Percentiles rank a stretch among this genome's conserved stretches.
Conservation (phyloP, 2,888 invertebrate species). For the Yponomeuta cagnagella region DNA sequence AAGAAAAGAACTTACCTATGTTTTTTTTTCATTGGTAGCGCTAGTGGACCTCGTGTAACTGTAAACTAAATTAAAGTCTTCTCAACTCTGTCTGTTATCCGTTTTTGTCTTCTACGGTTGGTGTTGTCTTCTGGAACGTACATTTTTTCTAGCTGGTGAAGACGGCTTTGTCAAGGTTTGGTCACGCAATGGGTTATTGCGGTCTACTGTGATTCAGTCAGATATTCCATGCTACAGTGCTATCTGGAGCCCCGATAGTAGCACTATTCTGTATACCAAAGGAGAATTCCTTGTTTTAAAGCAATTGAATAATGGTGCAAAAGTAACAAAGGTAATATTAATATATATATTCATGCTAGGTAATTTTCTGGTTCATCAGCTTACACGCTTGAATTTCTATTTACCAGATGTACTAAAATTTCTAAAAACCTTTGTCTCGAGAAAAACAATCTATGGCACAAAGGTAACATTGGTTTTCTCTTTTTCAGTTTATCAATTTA, state of each 20-base stretch:
- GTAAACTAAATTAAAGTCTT: too few species aligned
- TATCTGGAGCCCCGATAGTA: constrained; percentile 86
- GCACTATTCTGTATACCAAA: constrained; percentile 81
- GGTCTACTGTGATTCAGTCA: constrained; percentile 90
- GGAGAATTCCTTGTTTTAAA: constrained; percentile 81
- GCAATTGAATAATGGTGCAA: constrained; percentile 83
- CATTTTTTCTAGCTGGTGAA: constrained; percentile 84
- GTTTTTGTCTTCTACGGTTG: not conserved
- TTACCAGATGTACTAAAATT: too few species aligned
- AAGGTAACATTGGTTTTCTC: too few species aligned
- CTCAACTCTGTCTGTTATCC: too few species aligned
- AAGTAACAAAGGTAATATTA: constrained; percentile 78
- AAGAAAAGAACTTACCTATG: too few species aligned
- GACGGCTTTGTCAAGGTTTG: constrained; percentile 98
- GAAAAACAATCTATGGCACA: too few species aligned
- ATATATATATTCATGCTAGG: too few species aligned
- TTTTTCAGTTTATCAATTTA: too few species aligned
- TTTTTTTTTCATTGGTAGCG: not conserved
- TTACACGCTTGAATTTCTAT: too few species aligned
- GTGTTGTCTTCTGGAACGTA: not conserved
- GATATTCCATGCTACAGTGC: constrained; percentile 89
- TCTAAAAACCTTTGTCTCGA: too few species aligned
- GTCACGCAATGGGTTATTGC: constrained; percentile 95
- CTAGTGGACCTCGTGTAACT: not conserved
- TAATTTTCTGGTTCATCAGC: too few species aligned